These are phyloP conservation scores for Indri indri DNA, from an alignment of 2,113 vertebrate species.

Conservation along the genomic window DNA sequence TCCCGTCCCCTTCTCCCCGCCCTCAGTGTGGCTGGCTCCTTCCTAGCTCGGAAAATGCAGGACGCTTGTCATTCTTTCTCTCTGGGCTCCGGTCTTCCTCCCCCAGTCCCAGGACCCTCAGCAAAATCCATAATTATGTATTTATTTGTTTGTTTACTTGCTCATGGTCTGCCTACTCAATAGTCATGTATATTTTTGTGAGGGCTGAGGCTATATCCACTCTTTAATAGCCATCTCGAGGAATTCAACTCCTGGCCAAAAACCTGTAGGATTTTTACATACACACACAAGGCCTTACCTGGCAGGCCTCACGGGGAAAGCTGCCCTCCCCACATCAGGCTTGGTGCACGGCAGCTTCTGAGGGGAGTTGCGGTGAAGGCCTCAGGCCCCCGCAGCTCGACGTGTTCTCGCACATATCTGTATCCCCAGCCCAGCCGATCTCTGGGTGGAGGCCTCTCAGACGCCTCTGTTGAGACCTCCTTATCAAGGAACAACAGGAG, in stretches of 20 bases:
- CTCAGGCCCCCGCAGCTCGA: fast-evolving
- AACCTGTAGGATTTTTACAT: background rate
- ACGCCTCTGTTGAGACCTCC: background rate
- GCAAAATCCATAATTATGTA: background rate
- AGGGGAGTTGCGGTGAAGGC: background rate
- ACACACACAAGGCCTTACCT: background rate
- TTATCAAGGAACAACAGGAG: too few relatives aligned
- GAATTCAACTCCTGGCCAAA: background rate
- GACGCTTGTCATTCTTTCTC: background rate
- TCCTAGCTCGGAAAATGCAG: background rate
- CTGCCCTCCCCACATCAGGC: background rate
- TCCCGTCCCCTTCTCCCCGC: background rate
- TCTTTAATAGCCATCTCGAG: background rate
- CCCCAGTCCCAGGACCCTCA: fast-evolving
- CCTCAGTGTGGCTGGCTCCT: background rate
- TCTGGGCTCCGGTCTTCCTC: background rate
- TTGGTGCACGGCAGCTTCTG: background rate
- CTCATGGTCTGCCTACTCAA: background rate
- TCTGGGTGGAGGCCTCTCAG: background rate
- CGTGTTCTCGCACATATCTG: background rate
- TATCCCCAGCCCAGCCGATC: background rate
- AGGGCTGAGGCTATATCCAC: background rate
- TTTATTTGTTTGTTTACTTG: background rate
- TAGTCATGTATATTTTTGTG: background rate
- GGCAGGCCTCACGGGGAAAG: background rate